Conservation (phyloP, 2,113 vertebrate species). For the Melanotaenia duboulayi region DNA sequence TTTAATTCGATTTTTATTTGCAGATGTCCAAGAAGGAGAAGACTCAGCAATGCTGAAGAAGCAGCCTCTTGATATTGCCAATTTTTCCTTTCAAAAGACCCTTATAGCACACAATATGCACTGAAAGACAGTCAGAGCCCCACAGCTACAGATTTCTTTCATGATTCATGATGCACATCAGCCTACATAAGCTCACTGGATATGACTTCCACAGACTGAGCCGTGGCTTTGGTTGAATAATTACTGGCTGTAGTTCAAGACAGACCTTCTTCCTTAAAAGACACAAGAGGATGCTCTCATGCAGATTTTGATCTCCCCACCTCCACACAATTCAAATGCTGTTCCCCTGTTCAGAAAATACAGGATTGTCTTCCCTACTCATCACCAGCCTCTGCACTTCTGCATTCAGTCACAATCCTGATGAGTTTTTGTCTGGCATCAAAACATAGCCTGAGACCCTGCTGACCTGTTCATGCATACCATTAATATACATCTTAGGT, state of each 20-base stretch:
- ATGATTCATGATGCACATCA: not conserved
- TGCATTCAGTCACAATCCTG: slow-evolving; percentile 9
- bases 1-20: not conserved
- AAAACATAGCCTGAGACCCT: not conserved
- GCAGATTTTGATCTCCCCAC: slow-evolving; percentile 16
- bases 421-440: slow-evolving; percentile 12
- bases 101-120: not conserved
- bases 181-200: not conserved
- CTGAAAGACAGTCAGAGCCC: not conserved
- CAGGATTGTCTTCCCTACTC: not conserved
- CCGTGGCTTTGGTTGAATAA: slow-evolving; percentile 49
- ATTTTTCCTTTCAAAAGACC: not conserved
- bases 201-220: slow-evolving; percentile 44
- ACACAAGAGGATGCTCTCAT: not conserved
- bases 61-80: not conserved
- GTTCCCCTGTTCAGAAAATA: not conserved
- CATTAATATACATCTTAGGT: too few relatives aligned
- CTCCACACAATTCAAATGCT: not conserved
- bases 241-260: slow-evolving; percentile 26
- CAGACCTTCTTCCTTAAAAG: slow-evolving; percentile 21
- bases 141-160: not conserved
- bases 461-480: not conserved
- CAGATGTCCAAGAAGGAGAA: too few relatives aligned
- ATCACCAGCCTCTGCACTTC: not conserved
- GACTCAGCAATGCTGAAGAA: not conserved